These are phyloP conservation scores for Brachyopa scutellaris DNA, from an alignment of 2,888 invertebrate species.

Conservation along the genomic window DNA sequence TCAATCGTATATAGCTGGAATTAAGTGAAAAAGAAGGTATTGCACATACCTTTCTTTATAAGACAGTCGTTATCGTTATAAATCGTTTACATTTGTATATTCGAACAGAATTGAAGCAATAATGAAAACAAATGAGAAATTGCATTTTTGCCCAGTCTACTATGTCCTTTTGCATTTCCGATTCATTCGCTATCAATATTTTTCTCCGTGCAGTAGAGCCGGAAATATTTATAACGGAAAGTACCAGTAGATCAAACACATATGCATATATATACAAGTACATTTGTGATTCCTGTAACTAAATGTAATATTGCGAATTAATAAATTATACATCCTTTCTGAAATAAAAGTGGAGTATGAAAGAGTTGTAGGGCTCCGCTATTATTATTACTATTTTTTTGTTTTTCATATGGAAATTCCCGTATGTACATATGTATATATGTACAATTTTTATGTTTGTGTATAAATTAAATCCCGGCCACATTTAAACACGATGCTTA, in stretches of 20 bases:
- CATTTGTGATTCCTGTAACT: not conserved
- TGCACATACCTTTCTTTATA: too few species aligned
- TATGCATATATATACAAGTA: not conserved
- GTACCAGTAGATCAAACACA: conserved; percentile 32
- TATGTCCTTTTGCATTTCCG: conserved; percentile 69
- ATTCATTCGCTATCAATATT: conserved; percentile 44
- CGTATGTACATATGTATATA: not conserved
- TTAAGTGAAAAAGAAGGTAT: too few species aligned
- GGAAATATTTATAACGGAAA: conserved; percentile 63
- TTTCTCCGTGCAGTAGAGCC: not conserved
- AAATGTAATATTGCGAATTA: conserved; percentile 8
- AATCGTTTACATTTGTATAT: too few species aligned
- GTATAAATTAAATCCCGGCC: not conserved
- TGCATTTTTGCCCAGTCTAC: conserved; percentile 74
- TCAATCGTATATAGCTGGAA: too few species aligned
- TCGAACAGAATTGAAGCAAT: too few species aligned
- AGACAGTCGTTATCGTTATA: too few species aligned
- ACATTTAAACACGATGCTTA: not conserved
- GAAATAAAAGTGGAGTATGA: not conserved
- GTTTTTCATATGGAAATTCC: not conserved
- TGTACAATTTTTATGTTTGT: conserved; percentile 26
- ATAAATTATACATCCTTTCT: conserved; percentile 15
- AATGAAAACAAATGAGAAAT: conserved; percentile 73
- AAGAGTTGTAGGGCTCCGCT: not conserved
- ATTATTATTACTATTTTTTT: too few species aligned